Evolutionary conservation across 2,797 vertebrate species (phyloP).

Genomic region (Corythornis leucogaster): DNA sequence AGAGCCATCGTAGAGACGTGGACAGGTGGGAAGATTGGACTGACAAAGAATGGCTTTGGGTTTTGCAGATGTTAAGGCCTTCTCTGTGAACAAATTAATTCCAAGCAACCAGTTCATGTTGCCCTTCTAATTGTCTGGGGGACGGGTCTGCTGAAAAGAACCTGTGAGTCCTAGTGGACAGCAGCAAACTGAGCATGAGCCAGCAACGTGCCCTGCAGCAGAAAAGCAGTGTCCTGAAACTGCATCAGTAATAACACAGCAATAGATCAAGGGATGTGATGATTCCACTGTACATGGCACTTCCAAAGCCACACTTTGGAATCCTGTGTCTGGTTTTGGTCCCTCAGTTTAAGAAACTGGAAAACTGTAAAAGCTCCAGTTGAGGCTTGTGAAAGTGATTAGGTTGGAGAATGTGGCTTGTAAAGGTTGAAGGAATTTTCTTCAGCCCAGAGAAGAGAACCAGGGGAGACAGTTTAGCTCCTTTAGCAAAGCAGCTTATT

Average conservation of each 20-base stretch:
- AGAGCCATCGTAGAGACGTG: accelerated
- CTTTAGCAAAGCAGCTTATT: not conserved
- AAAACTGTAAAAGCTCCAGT: not conserved
- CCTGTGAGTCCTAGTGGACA: not conserved
- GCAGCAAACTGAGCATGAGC: not conserved
- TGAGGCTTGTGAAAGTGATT: not conserved
- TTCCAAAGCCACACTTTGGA: not conserved
- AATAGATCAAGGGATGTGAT: not conserved
- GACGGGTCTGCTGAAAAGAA: not conserved
- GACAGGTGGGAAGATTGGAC: not conserved
- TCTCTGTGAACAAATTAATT: not conserved
- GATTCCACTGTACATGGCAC: not conserved
- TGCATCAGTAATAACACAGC: not conserved
- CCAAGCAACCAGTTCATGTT: not conserved
- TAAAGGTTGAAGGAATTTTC: not conserved
- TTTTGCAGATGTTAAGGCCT: not conserved
- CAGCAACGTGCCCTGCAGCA: not conserved
- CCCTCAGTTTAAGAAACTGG: not conserved
- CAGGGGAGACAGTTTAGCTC: not conserved
- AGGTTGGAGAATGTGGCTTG: not conserved
- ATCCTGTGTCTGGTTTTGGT: not conserved
- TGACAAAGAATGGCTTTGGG: not conserved
- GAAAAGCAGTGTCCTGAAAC: not conserved
- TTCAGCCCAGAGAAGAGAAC: not conserved
- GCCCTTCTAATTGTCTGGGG: not conserved